Evolutionary conservation across 2,113 vertebrate genomes (phyloP), one percentile per base, ranked within the genome.

Genomic region (Trichomycterus rosablanca): DNA sequence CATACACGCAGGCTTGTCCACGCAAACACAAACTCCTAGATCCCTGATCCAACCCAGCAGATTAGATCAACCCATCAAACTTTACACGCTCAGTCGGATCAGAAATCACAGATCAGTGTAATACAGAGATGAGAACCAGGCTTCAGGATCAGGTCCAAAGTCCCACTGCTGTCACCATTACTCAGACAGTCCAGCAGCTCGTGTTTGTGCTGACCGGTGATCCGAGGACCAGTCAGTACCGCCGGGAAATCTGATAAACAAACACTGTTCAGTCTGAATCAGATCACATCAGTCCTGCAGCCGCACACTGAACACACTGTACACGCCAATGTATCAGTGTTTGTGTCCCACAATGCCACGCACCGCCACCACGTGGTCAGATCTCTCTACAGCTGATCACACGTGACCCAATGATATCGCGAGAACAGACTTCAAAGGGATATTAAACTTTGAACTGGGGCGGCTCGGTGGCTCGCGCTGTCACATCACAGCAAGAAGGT

Each of bases 261-360:
- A n/a, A n/a, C n/a, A n/a, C n/a, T n/a, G n/a, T 10, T 16, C 1
- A 15, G 32, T 0, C 52, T 10, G 32, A 1, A 1, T n/a, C 3
- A 4, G 1, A 26, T 11, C 2, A 4, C 19, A 11, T 5, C 8
- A 51, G 23, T 16, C 42, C n/a, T 12, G 23, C n/a, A 3, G 12
- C 7, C 14, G 15, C 59, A 18, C 45, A 34, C 23, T 32, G 48
- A 24, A n/a, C 30, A 4, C 64, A 59, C 37, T 39, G n/a, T 22
- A 11, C 6, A 15, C 59, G 76, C 59, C 53, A 63, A n/a, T 77
- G 68, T 56, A 64, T 72, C 74, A 75, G 76, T 86, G 86, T 86
- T 89, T 87, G 77, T 84, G 81, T 88, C 83, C 85, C 87, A 86
- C 73, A 83, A 85, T 83, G 75, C 84, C 77, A 79, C 83, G 78